phyloP scores from a whole-genome alignment of 2,113 vertebrate genomes.

The Empidonax traillii region DNA sequence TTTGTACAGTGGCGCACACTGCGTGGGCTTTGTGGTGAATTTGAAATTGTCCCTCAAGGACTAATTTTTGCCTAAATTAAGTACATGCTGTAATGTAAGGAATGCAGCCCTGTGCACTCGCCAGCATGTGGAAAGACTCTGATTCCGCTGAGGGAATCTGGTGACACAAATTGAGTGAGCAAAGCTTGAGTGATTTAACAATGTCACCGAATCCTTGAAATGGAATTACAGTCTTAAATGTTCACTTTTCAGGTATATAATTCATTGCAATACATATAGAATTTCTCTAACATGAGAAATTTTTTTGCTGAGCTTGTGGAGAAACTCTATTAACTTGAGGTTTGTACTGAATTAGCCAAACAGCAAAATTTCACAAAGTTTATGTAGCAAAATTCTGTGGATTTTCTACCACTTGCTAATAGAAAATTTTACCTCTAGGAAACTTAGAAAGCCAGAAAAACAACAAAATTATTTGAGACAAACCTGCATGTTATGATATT shows the following conservation, averaged over 20 bases:
- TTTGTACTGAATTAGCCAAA: constrained; percentile 25
- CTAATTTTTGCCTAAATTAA: constrained; percentile 65
- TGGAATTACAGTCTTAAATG: constrained; percentile 46
- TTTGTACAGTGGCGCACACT: background rate
- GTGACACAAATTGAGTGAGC: constrained; percentile 48
- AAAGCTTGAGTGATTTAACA: constrained; percentile 61
- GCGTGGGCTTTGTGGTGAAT: constrained; percentile 16
- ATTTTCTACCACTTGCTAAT: constrained; percentile 11
- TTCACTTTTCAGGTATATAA: constrained; percentile 23
- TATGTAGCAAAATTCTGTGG: background rate
- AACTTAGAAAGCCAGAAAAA: background rate
- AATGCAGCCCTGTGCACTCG: background rate
- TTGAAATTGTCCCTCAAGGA: constrained; percentile 32
- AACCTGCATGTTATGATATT: background rate
- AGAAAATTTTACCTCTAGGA: constrained; percentile 27
- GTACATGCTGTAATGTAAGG: background rate
- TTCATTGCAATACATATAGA: constrained; percentile 18
- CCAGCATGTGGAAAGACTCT: background rate
- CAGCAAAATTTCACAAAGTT: background rate
- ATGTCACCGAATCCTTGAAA: constrained; percentile 47
- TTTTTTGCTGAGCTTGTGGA: background rate
- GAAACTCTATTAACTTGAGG: constrained; percentile 3
- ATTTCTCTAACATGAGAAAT: background rate
- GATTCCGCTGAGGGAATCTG: constrained; percentile 20
- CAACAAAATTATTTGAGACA: background rate